Evolutionary conservation across 1,140 invertebrate genomes (phyloP).

Genomic region (Drosophila eugracilis): DNA sequence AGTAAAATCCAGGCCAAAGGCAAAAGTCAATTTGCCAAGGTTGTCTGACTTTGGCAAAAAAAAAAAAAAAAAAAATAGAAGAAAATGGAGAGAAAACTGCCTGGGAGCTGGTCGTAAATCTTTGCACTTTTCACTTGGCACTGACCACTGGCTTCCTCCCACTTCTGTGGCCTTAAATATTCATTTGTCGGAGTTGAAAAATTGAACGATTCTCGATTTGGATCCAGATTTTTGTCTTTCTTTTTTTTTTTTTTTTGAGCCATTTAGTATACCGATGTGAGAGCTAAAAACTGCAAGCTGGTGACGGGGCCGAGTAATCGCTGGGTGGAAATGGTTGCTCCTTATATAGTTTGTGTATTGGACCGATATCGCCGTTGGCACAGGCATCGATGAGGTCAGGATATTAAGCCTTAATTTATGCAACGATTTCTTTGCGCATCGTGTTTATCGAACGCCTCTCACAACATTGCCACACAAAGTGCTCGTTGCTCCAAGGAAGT

Average conservation of each 20-base stretch:
- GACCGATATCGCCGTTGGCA: constrained; percentile 51
- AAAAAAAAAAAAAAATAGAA: neutral
- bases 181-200: constrained; percentile 68
- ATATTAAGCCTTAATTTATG: constrained; percentile 70
- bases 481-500: neutral
- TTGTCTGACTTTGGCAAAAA: constrained; percentile 50
- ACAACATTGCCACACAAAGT: constrained; percentile 24
- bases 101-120: constrained; percentile 45
- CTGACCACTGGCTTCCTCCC: constrained; percentile 21
- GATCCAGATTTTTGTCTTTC: neutral
- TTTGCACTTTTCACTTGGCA: constrained; percentile 36
- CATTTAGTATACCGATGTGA: no score
- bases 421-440: constrained; percentile 67
- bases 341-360: neutral
- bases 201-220: constrained; percentile 48
- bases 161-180: constrained; percentile 56
- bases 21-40: constrained; percentile 75
- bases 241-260: neutral
- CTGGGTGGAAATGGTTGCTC: neutral
- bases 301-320: constrained; percentile 50
- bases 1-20: constrained; percentile 39
- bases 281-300: constrained; percentile 30
- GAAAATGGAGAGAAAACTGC: no score
- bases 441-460: constrained; percentile 57
- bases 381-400: constrained; percentile 56